phyloP scores from a whole-genome alignment of 1,140 invertebrate genomes.

The Pseudachorutes palmiensis region DNA sequence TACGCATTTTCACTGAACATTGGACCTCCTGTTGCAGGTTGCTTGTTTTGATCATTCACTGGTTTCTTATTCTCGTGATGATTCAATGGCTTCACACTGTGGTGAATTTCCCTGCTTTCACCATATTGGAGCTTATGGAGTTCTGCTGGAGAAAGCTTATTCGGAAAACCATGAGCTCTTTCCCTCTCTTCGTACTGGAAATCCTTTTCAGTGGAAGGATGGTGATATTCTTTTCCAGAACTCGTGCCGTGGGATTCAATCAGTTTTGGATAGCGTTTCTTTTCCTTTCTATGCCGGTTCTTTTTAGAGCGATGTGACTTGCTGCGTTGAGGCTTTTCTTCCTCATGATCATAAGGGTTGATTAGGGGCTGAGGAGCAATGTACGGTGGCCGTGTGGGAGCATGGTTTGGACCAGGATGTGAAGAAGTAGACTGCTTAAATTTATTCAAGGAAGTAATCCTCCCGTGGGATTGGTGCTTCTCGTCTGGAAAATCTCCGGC shows the following conservation, averaged over 20 bases:
- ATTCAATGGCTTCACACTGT: neutral
- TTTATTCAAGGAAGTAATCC: no score
- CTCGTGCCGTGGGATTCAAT: neutral
- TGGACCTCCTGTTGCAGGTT: no score
- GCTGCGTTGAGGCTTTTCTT: no score
- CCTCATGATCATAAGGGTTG: neutral
- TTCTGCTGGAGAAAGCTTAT: neutral
- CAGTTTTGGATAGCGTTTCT: neutral
- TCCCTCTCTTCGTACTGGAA: no score
- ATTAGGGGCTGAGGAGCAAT: neutral
- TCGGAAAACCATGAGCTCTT: no score
- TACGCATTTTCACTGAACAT: constrained; percentile 34
- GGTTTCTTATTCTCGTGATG: neutral
- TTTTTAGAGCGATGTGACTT: neutral
- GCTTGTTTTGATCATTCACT: neutral
- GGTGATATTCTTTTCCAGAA: neutral
- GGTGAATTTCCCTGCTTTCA: neutral
- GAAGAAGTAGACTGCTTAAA: neutral
- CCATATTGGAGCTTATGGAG: neutral
- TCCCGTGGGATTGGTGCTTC: neutral
- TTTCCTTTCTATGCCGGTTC: neutral
- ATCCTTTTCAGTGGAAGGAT: no score
- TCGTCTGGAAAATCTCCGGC: constrained; percentile 21
- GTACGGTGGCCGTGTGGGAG: neutral
- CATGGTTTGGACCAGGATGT: neutral